A percentile compares a stretch with the other conserved stretches of the same genome.
Conservation (phyloP, 2,888 invertebrate species). For the Erannis defoliaria region DNA sequence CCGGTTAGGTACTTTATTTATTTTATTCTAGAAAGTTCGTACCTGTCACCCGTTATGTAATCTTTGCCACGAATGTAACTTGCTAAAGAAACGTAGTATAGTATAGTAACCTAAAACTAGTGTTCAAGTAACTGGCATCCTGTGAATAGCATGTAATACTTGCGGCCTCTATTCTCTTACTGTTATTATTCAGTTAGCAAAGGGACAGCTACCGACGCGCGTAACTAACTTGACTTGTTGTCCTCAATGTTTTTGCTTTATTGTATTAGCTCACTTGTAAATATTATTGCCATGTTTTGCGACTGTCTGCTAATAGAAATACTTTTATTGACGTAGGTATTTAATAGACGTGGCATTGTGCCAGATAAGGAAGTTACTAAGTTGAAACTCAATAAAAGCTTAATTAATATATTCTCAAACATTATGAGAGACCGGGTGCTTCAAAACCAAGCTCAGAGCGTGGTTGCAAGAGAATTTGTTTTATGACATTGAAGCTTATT, state of each 20-base stretch:
- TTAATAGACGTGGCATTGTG: background rate
- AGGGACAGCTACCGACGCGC: slow-evolving; percentile 70
- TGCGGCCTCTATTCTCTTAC: slow-evolving; percentile 61
- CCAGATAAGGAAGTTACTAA: background rate
- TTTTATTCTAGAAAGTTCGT: too few relatives aligned
- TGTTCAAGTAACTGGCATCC: slow-evolving; percentile 10
- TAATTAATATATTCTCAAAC: background rate
- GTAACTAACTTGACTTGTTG: slow-evolving; percentile 76
- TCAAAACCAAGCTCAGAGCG: too few relatives aligned
- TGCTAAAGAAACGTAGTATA: too few relatives aligned
- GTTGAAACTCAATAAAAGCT: slow-evolving; percentile 2
- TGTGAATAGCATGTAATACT: slow-evolving; percentile 2
- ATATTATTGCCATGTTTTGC: slow-evolving; percentile 20
- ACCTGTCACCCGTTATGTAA: too few relatives aligned
- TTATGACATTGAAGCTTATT: too few relatives aligned
- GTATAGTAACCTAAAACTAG: background rate
- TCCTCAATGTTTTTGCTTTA: slow-evolving; percentile 62
- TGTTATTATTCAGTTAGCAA: slow-evolving; percentile 79
- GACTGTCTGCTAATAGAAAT: slow-evolving; percentile 1
- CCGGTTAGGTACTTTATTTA: too few relatives aligned
- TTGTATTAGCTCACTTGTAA: slow-evolving; percentile 57
- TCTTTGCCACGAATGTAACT: too few relatives aligned
- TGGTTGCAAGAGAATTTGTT: too few relatives aligned
- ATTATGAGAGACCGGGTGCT: background rate
- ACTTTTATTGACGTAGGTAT: background rate